Conservation (phyloP, 2,113 vertebrate species). For the Trochalopteron elliotii region DNA sequence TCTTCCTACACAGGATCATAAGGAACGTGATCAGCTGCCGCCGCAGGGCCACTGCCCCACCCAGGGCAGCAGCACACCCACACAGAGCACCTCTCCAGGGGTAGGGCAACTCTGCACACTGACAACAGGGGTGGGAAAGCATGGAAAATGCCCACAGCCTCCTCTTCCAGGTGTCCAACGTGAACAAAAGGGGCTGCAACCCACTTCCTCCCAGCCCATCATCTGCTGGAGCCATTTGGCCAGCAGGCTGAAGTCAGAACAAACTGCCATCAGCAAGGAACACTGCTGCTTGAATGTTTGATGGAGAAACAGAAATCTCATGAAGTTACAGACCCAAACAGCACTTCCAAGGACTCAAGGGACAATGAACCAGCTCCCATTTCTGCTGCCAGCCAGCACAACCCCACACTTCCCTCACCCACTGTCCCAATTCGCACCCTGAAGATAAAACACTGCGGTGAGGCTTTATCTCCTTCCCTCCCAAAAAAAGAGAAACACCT, state of each 20-base stretch:
- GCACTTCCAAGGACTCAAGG: background rate
- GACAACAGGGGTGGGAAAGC: background rate
- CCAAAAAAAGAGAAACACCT: background rate
- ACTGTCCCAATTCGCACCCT: background rate
- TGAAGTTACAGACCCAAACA: background rate
- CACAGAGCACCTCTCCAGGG: background rate
- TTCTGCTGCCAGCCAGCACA: background rate
- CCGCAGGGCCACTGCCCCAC: accelerated
- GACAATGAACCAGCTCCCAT: background rate
- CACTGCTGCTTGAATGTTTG: background rate
- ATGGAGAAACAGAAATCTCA: background rate
- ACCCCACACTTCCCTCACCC: background rate
- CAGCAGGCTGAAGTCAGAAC: background rate
- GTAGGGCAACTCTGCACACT: background rate
- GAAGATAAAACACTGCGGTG: background rate
- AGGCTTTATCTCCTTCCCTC: background rate
- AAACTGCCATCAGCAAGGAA: background rate
- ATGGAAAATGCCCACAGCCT: background rate
- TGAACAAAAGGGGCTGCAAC: background rate
- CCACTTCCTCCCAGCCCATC: accelerated
- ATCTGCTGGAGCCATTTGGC: background rate
- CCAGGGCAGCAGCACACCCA: background rate
- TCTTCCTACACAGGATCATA: background rate
- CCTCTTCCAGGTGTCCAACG: accelerated
- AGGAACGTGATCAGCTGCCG: background rate